Conservation (phyloP, 92 coral and sea anemone genomes). For the Parazoanthus darwini region DNA sequence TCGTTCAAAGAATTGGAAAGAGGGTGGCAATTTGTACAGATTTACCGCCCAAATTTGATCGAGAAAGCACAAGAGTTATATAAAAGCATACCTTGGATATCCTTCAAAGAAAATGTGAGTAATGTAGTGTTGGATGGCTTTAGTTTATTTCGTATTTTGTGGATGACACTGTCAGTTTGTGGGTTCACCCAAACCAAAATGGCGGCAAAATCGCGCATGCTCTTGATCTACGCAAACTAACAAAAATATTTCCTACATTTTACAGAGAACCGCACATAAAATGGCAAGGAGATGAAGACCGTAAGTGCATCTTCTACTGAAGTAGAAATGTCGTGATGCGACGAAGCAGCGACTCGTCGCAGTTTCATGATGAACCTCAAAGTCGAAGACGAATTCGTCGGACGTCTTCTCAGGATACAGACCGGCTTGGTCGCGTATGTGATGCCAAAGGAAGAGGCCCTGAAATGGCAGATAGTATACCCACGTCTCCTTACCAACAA, state of each 20-base stretch:
- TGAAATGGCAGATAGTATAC: slow-evolving; percentile 74
- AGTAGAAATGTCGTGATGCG: slow-evolving; percentile 75
- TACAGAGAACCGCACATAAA: not conserved
- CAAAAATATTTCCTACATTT: slow-evolving; percentile 47
- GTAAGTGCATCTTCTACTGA: slow-evolving; percentile 32
- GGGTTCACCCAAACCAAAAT: slow-evolving; percentile 73
- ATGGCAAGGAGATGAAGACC: slow-evolving; percentile 40
- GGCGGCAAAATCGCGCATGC: slow-evolving; percentile 99
- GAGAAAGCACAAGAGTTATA: slow-evolving; percentile 46
- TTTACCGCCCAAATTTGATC: slow-evolving; percentile 41
- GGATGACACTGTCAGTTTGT: slow-evolving; percentile 58
- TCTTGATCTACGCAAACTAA: slow-evolving; percentile 64
- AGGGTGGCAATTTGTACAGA: slow-evolving; percentile 20
- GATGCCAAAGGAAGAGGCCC: slow-evolving; percentile 62
- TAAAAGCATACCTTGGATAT: slow-evolving; percentile 32
- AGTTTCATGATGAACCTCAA: slow-evolving; percentile 95
- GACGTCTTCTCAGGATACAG: slow-evolving; percentile 83
- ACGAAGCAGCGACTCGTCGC: slow-evolving; percentile 93
- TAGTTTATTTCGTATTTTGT: slow-evolving; percentile 54
- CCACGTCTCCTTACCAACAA: slow-evolving; percentile 81
- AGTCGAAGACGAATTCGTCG: slow-evolving; percentile 90
- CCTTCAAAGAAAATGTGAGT: slow-evolving; percentile 65
- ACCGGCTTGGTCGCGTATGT: slow-evolving; percentile 73
- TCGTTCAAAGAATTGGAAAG: slow-evolving; percentile 35
- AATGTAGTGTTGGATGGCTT: slow-evolving; percentile 74